Percentiles rank a stretch among this genome's conserved stretches.
Conservation (phyloP, 2,113 vertebrate species). For the Atlantisia rogersi region DNA sequence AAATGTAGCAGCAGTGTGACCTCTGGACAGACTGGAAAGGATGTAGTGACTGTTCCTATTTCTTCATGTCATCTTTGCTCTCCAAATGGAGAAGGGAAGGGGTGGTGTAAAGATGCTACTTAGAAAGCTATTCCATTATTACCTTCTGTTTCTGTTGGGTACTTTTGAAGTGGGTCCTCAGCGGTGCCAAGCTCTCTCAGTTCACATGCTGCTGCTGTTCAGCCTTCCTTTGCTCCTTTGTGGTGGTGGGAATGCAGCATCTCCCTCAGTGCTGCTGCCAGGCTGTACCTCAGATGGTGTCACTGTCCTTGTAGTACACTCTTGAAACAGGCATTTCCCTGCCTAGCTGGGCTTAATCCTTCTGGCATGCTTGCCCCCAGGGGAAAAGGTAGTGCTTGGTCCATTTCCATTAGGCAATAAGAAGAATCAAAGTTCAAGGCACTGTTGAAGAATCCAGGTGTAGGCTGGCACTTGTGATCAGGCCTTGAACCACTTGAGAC, state of each 20-base stretch:
- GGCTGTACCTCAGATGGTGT: neutral
- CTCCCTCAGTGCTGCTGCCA: neutral
- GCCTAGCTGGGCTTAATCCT: neutral
- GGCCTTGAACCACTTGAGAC: neutral
- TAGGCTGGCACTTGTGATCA: neutral
- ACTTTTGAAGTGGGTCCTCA: neutral
- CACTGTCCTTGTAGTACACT: fast-evolving
- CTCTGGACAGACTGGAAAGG: neutral
- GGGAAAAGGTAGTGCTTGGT: neutral
- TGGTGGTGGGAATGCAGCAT: neutral
- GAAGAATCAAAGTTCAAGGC: neutral
- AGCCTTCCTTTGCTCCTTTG: neutral
- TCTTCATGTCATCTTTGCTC: neutral
- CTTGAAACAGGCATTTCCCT: neutral
- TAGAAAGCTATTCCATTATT: no score
- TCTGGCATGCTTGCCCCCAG: neutral
- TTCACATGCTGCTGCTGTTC: neutral
- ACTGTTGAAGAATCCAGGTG: neutral
- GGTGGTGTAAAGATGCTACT: neutral
- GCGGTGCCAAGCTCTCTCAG: neutral
- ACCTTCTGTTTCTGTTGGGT: neutral
- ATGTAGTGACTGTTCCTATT: neutral
- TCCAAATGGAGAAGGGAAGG: neutral
- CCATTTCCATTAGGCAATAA: neutral
- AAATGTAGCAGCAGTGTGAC: neutral